Evolutionary conservation across 1,140 invertebrate species (phyloP), one percentile per base, ranked within the genome.

Genomic region (Aphis craccivora): DNA sequence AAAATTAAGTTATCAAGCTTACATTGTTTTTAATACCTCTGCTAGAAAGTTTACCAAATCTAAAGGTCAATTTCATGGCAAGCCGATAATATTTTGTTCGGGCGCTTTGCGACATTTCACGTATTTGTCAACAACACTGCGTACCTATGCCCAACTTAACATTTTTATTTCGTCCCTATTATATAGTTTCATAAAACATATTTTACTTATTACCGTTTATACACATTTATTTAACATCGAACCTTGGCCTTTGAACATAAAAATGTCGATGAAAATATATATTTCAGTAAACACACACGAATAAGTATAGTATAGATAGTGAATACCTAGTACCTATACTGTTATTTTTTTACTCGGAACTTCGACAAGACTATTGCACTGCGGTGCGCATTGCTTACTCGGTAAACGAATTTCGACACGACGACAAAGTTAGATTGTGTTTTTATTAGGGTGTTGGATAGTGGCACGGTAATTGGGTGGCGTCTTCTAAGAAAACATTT

Each of bases 351-450:
- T 37, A 0, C 20, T 9, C 35, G 8, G 18, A 83, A 83, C 35
- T 87, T 43, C 14, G 30, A 2, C 45, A 35, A 35, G 7, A n/a
- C 23, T 37, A 53, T 53, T 53, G 53, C 60, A 35, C 51, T 37
- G 11, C 35, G 37, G 23, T 40, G 25, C 53, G 37, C 53, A 53
- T 90, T 76, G 3, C 60, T 30, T 14, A 76, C 60, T 9, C 37
- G 25, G 2, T 43, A 67, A 90, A 90, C 55, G 43, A 43, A 90
- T 90, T 43, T 67, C 89, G 55, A 90, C 89, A 90, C 87, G 60
- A 89, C 89, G n/a, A 67, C 55, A 55, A 90, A 90, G 53, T 90
- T 90, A 90, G 89, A 67, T 90, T 60, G 89, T 45, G 55, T 90
- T 90, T 90, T 90, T 90, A 60, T 43, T 55, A 90, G 89, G 88